Base-by-base conservation (phyloP, 2,888 invertebrate species). In the Leptopilina drosophilae region DNA sequence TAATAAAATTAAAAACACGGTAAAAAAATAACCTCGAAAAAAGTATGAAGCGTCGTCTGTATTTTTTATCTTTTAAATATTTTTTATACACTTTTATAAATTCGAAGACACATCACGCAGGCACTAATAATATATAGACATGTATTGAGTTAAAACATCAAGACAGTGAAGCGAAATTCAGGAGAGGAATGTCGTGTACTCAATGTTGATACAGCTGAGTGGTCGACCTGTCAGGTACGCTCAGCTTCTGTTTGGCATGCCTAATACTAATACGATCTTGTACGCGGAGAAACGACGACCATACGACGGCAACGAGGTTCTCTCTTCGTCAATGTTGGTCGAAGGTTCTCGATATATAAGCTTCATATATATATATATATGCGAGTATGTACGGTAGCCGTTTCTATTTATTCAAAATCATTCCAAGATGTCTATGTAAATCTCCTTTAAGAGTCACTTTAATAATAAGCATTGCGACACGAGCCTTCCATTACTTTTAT, bases 171-270 rank as follows among this genome's bases (percentile, higher is more conserved):
- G 69, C 53, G 56, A 56, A 53, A 73, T 73, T 26, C 89, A 88
- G 87, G 88, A 91, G 88, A 90, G 89, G 90, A 91, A 91, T 91
- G 91, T 91, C 91, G 87, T 91, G 90, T 91, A 91, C 87, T 87
- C 87, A 87, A 89, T 91, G 91, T 91, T 91, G 91, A 91, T 91
- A 91, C 91, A 91, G 91, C 91, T 91, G 91, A 91, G 91, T 91
- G 91, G 90, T 89, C 89, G 89, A 87, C 87, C 88, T 86, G 87
- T 87, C 90, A 88, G 88, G 90, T 87, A 87, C 87, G 87, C 87
- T 85, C 86, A 86, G 90, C 91, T 91, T 90, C 91, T 90, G 91
- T 91, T 91, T 91, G 91, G 90, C 90, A 88, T 91, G 88, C 89
- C 88, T 86, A 84, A 83, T 79, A 78, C 82, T 79, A 78, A 79